Base-by-base conservation (phyloP, 2,113 vertebrate genomes). In the Leptocoma aspasia region DNA sequence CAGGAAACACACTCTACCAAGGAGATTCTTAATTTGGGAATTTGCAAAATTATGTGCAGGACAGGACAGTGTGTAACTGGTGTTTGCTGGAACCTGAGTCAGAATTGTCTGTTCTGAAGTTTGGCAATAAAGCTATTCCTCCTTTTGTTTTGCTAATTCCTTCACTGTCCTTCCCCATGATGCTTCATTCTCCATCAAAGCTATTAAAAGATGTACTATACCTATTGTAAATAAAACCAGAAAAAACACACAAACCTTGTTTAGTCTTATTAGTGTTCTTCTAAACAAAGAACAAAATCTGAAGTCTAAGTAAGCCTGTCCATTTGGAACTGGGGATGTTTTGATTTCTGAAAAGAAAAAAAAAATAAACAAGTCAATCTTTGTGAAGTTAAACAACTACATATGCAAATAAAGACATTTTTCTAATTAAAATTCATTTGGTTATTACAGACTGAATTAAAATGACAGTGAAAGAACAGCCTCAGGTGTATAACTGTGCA, bases 401-500 rank as follows among this genome's bases (percentile, higher is more conserved):
- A 86, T 97, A 96, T 97, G 82, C 82, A 95, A 97, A 96, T 96
- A 73, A 94, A 93, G 71, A 80, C 37, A 93, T 93, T 82, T 37
- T 66, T 88, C 63, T 92, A 93, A 97, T 98, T 97, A 97, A 97
- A 94, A 96, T 96, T 95, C 82, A 90, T 64, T 95, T 96, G 79
- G 59, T 95, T 97, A 92, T 95, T 97, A 95, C 96, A 97, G 96
- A 94, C 56, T 79, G 77, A 96, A 94, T 96, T 96, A 85, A 97
- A 94, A 91, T 96, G 96, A 95, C 92, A 97, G 92, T 82, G 92
- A 92, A 95, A 93, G 92, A 96, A 97, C 90, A 97, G 95, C 97
- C 97, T 97, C 93, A 97, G 98, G 97, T 98, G 69, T 97, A 83
- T 97, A 94, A 85, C 95, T 96, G 81, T 96, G 96, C 96, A 97